phyloP scores from a whole-genome alignment of 2,888 invertebrate species.

The Cerastis rubricosa region DNA sequence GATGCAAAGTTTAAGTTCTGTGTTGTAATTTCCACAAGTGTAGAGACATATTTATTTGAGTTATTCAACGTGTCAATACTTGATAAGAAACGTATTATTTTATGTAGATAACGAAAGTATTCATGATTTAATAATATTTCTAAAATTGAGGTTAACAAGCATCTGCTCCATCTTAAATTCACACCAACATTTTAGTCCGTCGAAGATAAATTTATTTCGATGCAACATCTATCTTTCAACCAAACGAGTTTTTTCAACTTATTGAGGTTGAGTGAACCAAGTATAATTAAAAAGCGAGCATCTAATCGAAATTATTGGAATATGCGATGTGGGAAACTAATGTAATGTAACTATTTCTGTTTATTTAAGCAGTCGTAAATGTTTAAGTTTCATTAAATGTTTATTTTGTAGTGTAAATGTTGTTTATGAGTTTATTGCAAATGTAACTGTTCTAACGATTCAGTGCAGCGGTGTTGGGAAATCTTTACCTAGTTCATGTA shows the following conservation, averaged over 20 bases:
- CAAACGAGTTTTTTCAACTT: constrained; percentile 49
- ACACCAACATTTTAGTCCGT: constrained; percentile 29
- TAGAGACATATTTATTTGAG: not conserved
- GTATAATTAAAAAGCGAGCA: constrained; percentile 63
- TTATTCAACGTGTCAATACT: not conserved
- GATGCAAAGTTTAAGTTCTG: not conserved
- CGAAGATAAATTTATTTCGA: constrained; percentile 46
- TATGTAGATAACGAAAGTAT: constrained; percentile 18
- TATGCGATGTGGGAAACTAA: constrained; percentile 55
- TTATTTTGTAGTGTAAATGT: constrained; percentile 43
- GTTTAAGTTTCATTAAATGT: constrained; percentile 47
- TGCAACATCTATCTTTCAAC: constrained; percentile 55
- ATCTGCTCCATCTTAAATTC: constrained; percentile 3
- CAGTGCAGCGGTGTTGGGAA: not conserved
- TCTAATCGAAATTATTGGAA: constrained; percentile 53
- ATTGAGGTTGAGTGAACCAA: constrained; percentile 50
- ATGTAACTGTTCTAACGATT: constrained; percentile 30
- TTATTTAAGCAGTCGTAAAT: constrained; percentile 58
- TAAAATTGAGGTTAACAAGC: constrained; percentile 16
- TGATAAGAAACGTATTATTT: not conserved
- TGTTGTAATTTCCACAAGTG: not conserved
- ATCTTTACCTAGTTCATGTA: not conserved
- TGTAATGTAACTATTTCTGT: constrained; percentile 59
- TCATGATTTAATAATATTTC: not conserved
- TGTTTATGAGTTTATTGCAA: constrained; percentile 56